A percentile compares a stretch with the other conserved stretches of the same genome.
Conservation (phyloP, 2,888 invertebrate genomes). For the Alcis repandata region DNA sequence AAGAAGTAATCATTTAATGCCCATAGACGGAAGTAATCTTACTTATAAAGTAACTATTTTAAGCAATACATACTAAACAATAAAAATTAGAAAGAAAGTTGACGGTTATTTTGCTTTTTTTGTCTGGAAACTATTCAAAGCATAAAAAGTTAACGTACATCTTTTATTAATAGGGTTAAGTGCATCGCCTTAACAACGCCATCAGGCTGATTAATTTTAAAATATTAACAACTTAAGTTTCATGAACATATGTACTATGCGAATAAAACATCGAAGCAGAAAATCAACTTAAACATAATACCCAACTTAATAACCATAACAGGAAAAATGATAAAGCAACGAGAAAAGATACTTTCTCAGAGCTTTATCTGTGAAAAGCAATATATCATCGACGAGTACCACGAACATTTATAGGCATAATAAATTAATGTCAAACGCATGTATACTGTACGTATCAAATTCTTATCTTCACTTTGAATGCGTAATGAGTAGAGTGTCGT, state of each 20-base stretch:
- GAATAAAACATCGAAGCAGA: slow-evolving; percentile 20
- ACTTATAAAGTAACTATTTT: too few species aligned
- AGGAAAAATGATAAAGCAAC: slow-evolving; percentile 50
- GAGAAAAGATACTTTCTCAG: slow-evolving; percentile 43
- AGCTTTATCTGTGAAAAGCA: slow-evolving; percentile 36
- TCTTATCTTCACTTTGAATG: slow-evolving; percentile 48
- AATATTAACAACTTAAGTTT: too few species aligned
- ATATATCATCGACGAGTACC: slow-evolving; percentile 59
- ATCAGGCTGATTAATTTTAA: too few species aligned
- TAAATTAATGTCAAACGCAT: slow-evolving; percentile 47
- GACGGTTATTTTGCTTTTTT: too few species aligned
- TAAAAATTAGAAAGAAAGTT: too few species aligned
- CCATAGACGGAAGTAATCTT: too few species aligned
- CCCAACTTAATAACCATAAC: slow-evolving; percentile 24
- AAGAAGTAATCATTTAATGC: too few species aligned
- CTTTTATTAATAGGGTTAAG: too few species aligned
- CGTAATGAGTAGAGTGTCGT: slow-evolving; percentile 41
- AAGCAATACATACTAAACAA: too few species aligned
- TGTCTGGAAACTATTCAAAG: too few species aligned
- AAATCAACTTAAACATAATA: slow-evolving; percentile 23
- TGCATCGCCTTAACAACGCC: too few species aligned
- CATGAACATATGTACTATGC: not conserved
- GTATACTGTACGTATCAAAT: slow-evolving; percentile 46
- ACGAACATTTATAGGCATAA: slow-evolving; percentile 56
- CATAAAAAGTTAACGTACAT: too few species aligned